Conservation (phyloP, 2,888 invertebrate species). For the Embidobia sp. region DNA sequence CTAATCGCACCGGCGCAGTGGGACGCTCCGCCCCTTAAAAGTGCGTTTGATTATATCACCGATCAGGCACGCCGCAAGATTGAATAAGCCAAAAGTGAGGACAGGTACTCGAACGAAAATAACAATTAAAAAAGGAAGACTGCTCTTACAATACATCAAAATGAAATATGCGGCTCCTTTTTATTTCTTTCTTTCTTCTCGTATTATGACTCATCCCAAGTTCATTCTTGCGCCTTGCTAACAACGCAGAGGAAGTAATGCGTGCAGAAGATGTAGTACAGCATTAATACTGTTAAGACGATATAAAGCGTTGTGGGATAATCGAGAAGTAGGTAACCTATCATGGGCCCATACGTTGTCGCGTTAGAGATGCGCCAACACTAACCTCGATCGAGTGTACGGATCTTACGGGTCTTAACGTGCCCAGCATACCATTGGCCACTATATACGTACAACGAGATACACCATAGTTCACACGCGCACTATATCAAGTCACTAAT, state of each 20-base stretch:
- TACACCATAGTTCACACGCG: slow-evolving; percentile 56
- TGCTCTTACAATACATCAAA: slow-evolving; percentile 5
- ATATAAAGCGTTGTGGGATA: slow-evolving; percentile 72
- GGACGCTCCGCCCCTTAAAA: slow-evolving; percentile 19
- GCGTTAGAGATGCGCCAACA: slow-evolving; percentile 75
- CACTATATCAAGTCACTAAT: slow-evolving; percentile 25
- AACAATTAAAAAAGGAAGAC: slow-evolving; percentile 19
- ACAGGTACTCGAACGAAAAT: slow-evolving; percentile 5
- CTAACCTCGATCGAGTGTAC: slow-evolving; percentile 76
- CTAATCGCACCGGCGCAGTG: slow-evolving; percentile 23
- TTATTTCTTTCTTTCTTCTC: slow-evolving; percentile 15
- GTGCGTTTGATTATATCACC: slow-evolving; percentile 30
- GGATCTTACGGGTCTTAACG: slow-evolving; percentile 56
- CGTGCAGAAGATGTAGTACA: slow-evolving; percentile 75
- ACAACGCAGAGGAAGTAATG: slow-evolving; percentile 67
- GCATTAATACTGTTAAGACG: slow-evolving; percentile 71
- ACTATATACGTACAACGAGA: slow-evolving; percentile 9
- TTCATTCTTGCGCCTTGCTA: slow-evolving; percentile 56
- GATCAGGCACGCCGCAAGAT: slow-evolving; percentile 13
- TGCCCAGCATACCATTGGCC: slow-evolving; percentile 49
- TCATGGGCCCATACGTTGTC: slow-evolving; percentile 69
- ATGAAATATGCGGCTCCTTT: slow-evolving; percentile 30
- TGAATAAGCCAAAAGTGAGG: slow-evolving; percentile 1
- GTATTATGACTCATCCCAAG: slow-evolving; percentile 44
- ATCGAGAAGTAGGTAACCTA: slow-evolving; percentile 77